Evolutionary conservation across 2,888 invertebrate genomes (phyloP), one percentile per base, ranked within the genome.

Genomic region (Epistrophella euchroma): DNA sequence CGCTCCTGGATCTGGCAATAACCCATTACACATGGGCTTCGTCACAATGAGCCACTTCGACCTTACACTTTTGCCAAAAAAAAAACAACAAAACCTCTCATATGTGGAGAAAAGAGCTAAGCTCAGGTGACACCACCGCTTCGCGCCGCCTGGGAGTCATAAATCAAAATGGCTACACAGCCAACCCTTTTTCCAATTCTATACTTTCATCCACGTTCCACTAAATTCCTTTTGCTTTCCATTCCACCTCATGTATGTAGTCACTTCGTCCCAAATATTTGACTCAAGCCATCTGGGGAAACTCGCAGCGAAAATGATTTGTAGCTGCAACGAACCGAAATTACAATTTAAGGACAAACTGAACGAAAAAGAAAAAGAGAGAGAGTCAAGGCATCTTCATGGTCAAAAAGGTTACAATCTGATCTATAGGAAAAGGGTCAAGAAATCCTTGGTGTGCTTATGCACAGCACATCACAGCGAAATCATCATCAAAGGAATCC

Each of bases 241-340:
- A 17, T 70, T 56, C 56, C 77, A 17, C 15, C 19, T 35, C 22
- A 32, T 45, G 13, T 19, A 4, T 19, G 9, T 43, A 62, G 62
- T 64, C 45, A 64, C 40, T 71, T 64, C 19, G 25, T 37, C 19
- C 50, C 17, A 19, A 58, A 40, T n/a, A 17, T 25, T 37, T 78
- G 86, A 82, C 86, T 82, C 50, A 77, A 78, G 74, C 82, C 86
- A 86, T 86, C 86, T 86, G 86, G 78, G 74, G 22, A 73, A 82
- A 82, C 81, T 78, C 82, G 56, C 81, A 73, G 47, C 71, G 45
- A 45, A 43, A 77, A 86, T 86, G 86, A 86, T 82, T 86, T 86
- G 86, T 82, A 71, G 77, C 58, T 86, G 86, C 82, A 86, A 43
- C 55, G 45, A 86, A 64, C 75, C 77, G 40, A 82, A 82, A 86